Evolutionary conservation across 2,113 vertebrate genomes (phyloP).

Genomic region (Sigmodon hispidus): DNA sequence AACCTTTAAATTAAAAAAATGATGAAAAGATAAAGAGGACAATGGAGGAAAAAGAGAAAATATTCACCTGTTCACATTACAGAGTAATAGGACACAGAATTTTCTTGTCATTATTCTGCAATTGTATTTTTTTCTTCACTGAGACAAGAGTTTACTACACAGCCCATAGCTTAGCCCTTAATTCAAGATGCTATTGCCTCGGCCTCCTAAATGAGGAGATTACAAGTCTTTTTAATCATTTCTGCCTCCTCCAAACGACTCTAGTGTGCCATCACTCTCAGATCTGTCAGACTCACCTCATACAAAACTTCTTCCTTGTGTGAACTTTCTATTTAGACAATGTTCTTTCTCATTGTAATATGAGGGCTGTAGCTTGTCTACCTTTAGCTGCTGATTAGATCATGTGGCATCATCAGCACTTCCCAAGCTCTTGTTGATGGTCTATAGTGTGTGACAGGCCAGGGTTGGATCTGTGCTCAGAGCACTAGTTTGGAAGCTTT

Average conservation of each 20-base stretch:
- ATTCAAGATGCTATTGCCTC: background rate
- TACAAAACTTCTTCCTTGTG: background rate
- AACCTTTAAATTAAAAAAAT: no score
- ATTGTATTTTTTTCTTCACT: background rate
- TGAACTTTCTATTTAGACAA: background rate
- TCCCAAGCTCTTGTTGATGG: background rate
- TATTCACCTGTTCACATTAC: background rate
- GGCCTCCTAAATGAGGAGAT: background rate
- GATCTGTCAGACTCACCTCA: background rate
- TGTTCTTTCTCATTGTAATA: background rate
- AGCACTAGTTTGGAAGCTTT: slow-evolving; percentile 2
- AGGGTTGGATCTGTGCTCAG: background rate
- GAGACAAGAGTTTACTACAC: background rate
- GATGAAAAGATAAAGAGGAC: no score
- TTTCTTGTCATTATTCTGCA: background rate
- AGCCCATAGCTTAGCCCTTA: background rate
- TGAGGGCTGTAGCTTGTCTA: background rate
- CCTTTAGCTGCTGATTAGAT: background rate
- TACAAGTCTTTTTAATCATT: background rate
- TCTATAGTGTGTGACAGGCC: background rate
- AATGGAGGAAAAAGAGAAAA: no score
- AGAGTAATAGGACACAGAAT: background rate
- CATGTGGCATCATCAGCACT: background rate
- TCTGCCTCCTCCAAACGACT: background rate
- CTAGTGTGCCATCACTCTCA: background rate